Evolutionary conservation across 2,113 vertebrate genomes (phyloP).

Genomic region (Chloroceryle aenea): DNA sequence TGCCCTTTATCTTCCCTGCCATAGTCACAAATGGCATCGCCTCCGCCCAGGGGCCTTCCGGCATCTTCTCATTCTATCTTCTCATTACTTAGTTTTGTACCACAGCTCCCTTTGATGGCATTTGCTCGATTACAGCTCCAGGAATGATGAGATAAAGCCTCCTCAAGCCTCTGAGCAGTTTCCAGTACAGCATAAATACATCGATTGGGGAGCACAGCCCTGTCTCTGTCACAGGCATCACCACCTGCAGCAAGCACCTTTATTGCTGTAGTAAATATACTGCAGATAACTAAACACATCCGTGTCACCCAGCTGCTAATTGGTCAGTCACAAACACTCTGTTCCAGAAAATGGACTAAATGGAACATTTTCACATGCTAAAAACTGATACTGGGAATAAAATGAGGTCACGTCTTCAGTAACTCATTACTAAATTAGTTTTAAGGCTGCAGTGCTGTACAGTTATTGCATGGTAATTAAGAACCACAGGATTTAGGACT

Average conservation of each 20-base stretch:
- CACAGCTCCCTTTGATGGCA: background rate
- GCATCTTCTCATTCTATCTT: no score
- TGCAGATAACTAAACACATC: background rate
- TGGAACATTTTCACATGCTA: background rate
- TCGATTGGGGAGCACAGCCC: background rate
- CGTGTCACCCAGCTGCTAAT: background rate
- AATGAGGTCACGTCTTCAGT: slow-evolving; percentile 9
- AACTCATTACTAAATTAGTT: background rate
- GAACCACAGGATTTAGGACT: background rate
- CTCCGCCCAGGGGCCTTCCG: background rate
- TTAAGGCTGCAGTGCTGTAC: background rate
- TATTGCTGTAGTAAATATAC: background rate
- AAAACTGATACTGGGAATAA: background rate
- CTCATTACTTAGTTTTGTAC: background rate
- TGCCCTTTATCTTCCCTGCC: background rate
- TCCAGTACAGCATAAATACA: background rate
- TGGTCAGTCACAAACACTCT: background rate
- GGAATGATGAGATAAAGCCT: background rate
- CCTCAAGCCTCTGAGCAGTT: background rate
- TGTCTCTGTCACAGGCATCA: background rate
- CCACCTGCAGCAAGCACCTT: background rate
- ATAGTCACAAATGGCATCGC: background rate
- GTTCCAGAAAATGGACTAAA: background rate
- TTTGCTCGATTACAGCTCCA: background rate
- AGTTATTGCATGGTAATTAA: slow-evolving; percentile 16